phyloP scores from a whole-genome alignment of 2,888 invertebrate genomes.

The Drosophila paracracens region DNA sequence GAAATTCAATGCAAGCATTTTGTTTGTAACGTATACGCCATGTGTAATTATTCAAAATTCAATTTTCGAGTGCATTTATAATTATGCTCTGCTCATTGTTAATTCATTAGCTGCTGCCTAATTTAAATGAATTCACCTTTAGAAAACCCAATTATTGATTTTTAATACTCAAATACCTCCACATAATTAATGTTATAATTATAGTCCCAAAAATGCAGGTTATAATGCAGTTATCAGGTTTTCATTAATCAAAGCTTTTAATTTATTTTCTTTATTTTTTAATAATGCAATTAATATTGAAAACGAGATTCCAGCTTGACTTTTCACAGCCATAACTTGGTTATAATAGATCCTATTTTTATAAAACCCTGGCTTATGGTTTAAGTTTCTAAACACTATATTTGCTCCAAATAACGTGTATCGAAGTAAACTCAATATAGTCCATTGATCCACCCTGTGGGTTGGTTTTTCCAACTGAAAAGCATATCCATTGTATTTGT shows the following conservation, averaged over 20 bases:
- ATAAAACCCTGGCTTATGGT: too few species aligned
- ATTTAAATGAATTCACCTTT: background rate
- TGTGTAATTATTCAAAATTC: slow-evolving; percentile 14
- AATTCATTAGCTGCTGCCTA: background rate
- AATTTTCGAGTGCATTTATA: background rate
- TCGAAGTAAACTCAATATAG: too few species aligned
- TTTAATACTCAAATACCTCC: background rate
- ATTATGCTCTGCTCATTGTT: background rate
- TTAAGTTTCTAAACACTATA: too few species aligned
- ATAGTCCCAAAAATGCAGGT: too few species aligned
- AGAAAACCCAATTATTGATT: background rate
- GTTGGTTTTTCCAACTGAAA: background rate
- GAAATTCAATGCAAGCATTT: slow-evolving; percentile 7
- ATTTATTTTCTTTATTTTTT: background rate
- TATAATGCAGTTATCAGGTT: too few species aligned
- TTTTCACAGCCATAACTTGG: too few species aligned
- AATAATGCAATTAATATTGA: background rate
- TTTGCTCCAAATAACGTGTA: too few species aligned
- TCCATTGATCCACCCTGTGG: background rate
- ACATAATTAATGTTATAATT: background rate
- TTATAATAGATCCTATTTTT: too few species aligned
- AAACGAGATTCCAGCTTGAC: too few species aligned
- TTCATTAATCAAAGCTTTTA: background rate
- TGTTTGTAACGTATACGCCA: slow-evolving; percentile 43
- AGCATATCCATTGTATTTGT: background rate